Conservation (phyloP, 2,113 vertebrate species). For the Aptenodytes patagonicus region DNA sequence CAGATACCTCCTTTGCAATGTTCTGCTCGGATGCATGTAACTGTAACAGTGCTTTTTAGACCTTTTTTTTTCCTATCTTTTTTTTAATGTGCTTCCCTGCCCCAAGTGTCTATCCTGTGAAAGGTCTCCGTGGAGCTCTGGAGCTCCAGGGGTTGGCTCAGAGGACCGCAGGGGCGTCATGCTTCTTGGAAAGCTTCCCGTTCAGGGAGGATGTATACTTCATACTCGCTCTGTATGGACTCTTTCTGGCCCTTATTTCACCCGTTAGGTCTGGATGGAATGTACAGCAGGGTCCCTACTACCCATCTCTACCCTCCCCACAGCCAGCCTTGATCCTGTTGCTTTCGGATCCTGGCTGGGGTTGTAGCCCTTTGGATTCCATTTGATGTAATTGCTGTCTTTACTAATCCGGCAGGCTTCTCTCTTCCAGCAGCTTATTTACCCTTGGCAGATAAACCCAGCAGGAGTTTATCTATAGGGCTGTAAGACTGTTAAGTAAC, state of each 20-base stretch:
- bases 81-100: neutral
- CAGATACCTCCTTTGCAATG: neutral
- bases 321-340: neutral
- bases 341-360: neutral
- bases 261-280: neutral
- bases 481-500: slow-evolving; percentile 51
- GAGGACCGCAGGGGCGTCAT: neutral
- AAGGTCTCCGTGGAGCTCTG: neutral
- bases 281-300: neutral
- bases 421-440: neutral
- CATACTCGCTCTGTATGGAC: neutral
- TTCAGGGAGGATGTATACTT: neutral
- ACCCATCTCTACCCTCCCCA: neutral
- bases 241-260: neutral
- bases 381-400: neutral
- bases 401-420: neutral
- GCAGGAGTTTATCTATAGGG: slow-evolving; percentile 48
- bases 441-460: neutral
- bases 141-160: neutral
- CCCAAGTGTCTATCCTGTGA: neutral
- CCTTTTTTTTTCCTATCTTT: neutral
- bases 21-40: neutral
- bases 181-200: neutral
- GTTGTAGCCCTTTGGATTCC: neutral
- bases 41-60: too few species aligned